These are phyloP conservation scores for Anagrus nilaparvatae DNA, from an alignment of 1,140 invertebrate species.

Conservation along the genomic window DNA sequence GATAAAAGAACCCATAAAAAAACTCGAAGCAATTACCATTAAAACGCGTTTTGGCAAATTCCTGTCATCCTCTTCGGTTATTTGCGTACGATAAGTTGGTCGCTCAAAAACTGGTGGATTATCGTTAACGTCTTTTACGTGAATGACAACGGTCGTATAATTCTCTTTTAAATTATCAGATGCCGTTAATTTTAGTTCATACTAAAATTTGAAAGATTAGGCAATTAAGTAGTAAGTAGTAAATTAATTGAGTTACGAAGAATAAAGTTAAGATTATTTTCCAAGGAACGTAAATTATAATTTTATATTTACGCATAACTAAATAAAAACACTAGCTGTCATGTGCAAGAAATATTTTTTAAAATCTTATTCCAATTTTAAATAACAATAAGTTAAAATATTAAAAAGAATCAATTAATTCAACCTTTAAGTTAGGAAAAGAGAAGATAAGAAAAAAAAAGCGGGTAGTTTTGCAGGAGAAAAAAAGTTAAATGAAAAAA, in stretches of 20 bases:
- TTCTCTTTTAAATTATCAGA: slow-evolving; percentile 95
- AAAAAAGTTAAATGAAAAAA: slow-evolving; percentile 14
- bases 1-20: not conserved
- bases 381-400: too few relatives aligned
- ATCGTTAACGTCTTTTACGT: slow-evolving; percentile 92
- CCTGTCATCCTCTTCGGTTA: slow-evolving; percentile 90
- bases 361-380: too few relatives aligned
- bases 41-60: slow-evolving; percentile 88
- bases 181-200: slow-evolving; percentile 83
- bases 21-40: slow-evolving; percentile 53
- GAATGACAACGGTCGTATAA: slow-evolving; percentile 89
- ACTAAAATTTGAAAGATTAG: slow-evolving; percentile 53
- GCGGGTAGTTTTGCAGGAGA: not conserved
- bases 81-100: slow-evolving; percentile 88
- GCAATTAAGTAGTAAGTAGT: too few relatives aligned
- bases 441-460: too few relatives aligned
- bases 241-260: too few relatives aligned
- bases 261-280: too few relatives aligned
- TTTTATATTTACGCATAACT: too few relatives aligned
- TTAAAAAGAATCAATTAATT: too few relatives aligned
- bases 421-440: too few relatives aligned
- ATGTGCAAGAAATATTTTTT: too few relatives aligned
- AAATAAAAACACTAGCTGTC: too few relatives aligned
- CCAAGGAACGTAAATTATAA: too few relatives aligned
- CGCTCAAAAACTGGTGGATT: slow-evolving; percentile 82